These are phyloP conservation scores for Ammodytes marinus DNA, from an alignment of 2,113 vertebrate genomes.

Conservation along the genomic window DNA sequence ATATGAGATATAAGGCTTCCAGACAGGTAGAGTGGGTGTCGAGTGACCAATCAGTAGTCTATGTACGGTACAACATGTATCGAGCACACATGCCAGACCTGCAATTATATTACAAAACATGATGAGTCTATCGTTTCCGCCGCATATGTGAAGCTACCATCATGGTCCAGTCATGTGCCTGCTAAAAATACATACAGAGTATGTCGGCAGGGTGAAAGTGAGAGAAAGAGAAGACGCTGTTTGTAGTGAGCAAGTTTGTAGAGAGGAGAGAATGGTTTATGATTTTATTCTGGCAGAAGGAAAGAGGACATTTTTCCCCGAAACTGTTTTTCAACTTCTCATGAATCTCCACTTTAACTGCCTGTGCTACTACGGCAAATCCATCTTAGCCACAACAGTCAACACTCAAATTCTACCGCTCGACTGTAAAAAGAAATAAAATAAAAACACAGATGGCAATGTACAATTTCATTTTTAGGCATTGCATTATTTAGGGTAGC, in stretches of 20 bases:
- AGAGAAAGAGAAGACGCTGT: conserved; percentile 2
- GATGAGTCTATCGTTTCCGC: conserved; percentile 35
- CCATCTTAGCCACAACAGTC: not conserved
- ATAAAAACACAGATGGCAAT: conserved; percentile 38
- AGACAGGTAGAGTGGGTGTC: conserved; percentile 23
- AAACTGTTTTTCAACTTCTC: not conserved
- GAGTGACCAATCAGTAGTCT: conserved; percentile 11
- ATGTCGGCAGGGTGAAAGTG: conserved; percentile 60
- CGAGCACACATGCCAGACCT: conserved; percentile 21
- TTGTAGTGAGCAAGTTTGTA: not conserved
- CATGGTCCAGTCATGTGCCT: conserved; percentile 34
- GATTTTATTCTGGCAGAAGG: conserved; percentile 13
- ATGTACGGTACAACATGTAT: not conserved
- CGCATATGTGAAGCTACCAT: conserved; percentile 37
- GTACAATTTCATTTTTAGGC: conserved; percentile 54
- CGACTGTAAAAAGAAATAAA: conserved; percentile 25
- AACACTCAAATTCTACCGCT: not conserved
- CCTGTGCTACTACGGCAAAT: conserved; percentile 19
- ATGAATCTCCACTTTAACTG: not conserved
- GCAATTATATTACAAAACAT: conserved; percentile 34
- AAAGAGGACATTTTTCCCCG: not conserved
- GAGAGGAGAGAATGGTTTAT: conserved; percentile 32
- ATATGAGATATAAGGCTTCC: conserved; percentile 27
- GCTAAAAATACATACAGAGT: conserved; percentile 71
- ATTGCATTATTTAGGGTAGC: conserved; percentile 35